These are phyloP conservation scores for Enteromius unitaeniatus DNA, from an alignment of 2,797 vertebrate species.

Conservation along the genomic window DNA sequence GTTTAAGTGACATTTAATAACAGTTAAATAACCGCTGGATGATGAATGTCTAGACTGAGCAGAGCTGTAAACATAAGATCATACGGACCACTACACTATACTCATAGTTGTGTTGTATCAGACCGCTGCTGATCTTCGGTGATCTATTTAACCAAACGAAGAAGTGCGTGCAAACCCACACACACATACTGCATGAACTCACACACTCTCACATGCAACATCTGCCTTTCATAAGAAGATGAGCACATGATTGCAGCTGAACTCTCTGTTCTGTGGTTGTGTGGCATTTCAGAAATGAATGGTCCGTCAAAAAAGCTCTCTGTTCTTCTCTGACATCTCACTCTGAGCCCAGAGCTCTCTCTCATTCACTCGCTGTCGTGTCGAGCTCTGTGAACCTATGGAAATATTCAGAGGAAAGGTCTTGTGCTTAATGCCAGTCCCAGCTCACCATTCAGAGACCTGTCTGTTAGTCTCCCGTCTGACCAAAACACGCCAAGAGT, in stretches of 20 bases:
- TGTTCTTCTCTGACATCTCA: slow-evolving; percentile 19
- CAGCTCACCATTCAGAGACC: slow-evolving; percentile 19
- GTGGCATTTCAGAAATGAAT: slow-evolving; percentile 39
- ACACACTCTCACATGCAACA: neutral
- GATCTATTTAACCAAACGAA: neutral
- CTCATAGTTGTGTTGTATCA: neutral
- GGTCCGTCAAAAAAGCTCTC: neutral
- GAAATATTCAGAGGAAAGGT: slow-evolving; percentile 32
- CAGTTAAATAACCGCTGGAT: neutral
- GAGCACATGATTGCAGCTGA: neutral
- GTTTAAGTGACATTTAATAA: neutral
- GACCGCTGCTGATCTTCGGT: neutral
- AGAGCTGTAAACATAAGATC: neutral
- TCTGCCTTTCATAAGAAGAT: neutral
- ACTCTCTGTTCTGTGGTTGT: slow-evolving; percentile 14
- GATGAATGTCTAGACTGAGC: too few species aligned
- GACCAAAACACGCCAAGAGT: neutral
- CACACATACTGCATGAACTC: neutral
- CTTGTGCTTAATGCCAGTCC: slow-evolving; percentile 30
- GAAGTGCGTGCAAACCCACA: neutral
- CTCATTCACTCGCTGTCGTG: neutral
- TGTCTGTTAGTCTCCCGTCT: neutral
- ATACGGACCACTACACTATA: neutral
- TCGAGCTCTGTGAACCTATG: slow-evolving; percentile 21
- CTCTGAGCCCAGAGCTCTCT: slow-evolving; percentile 20